These are phyloP conservation scores for Protaetia brevitarsis DNA, from an alignment of 1,140 invertebrate species.

Conservation along the genomic window DNA sequence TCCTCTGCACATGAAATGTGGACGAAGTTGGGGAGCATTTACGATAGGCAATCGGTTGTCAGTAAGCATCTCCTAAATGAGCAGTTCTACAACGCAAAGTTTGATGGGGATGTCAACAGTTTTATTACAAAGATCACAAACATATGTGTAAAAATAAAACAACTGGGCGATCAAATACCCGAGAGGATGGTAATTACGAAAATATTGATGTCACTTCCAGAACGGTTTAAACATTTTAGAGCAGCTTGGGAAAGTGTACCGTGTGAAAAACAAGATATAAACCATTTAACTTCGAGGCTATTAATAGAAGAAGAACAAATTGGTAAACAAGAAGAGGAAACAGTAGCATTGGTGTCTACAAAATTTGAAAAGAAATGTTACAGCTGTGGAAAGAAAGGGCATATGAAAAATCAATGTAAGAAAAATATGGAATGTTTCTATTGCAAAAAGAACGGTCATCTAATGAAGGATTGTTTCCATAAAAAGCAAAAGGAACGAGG, in stretches of 20 bases:
- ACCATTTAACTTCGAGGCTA: constrained; percentile 26
- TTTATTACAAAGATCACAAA: constrained; percentile 31
- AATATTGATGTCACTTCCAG: constrained; percentile 41
- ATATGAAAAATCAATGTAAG: not conserved
- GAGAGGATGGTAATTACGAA: constrained; percentile 41
- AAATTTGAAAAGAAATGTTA: not conserved
- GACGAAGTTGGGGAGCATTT: not conserved
- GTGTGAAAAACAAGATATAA: constrained; percentile 29
- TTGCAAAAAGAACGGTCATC: not conserved
- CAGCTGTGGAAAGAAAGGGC: not conserved
- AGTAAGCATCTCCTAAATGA: constrained; percentile 44
- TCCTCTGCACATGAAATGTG: not conserved
- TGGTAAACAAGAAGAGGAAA: not conserved
- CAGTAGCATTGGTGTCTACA: not conserved
- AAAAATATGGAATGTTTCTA: not conserved
- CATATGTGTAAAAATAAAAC: constrained; percentile 29
- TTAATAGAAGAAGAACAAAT: constrained; percentile 1
- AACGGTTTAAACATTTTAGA: constrained; percentile 35
- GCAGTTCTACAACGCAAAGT: constrained; percentile 37
- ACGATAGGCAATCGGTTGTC: too few species aligned
- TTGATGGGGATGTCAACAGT: constrained; percentile 28
- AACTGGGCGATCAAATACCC: constrained; percentile 34
- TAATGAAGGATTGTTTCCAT: not conserved
- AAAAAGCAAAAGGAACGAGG: not conserved
- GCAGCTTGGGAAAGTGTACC: constrained; percentile 35